Evolutionary conservation across 2,797 vertebrate genomes (phyloP).

Genomic region (Aeoliscus strigatus): DNA sequence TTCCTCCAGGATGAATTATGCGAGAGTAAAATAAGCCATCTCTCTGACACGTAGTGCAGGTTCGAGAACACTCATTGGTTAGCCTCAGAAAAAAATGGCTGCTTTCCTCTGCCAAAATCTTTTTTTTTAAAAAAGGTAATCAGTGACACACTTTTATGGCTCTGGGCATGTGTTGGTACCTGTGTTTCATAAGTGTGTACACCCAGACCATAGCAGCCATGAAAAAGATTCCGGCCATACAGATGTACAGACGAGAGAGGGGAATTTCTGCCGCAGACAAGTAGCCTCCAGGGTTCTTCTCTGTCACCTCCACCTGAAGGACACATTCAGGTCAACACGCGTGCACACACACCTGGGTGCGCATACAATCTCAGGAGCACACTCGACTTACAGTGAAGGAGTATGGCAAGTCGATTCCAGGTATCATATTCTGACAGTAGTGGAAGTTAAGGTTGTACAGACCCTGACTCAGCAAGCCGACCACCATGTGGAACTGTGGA

Average conservation of each 20-base stretch:
- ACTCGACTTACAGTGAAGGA: conserved; percentile 70
- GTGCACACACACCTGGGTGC: not conserved
- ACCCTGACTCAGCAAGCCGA: conserved; percentile 67
- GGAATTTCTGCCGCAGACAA: conserved; percentile 81
- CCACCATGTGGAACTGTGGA: conserved; percentile 70
- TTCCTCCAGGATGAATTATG: no score
- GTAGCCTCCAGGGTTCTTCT: conserved; percentile 74
- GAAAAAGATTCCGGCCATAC: conserved; percentile 80
- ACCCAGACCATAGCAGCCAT: conserved; percentile 77
- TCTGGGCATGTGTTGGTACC: conserved; percentile 58
- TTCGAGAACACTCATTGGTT: no score
- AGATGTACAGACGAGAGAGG: conserved; percentile 80
- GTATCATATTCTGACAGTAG: conserved; percentile 64
- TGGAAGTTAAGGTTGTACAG: conserved; percentile 83
- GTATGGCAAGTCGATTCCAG: conserved; percentile 40
- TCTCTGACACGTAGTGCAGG: no score
- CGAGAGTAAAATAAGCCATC: no score
- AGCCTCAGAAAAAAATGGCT: no score
- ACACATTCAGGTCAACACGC: not conserved
- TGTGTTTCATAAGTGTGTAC: conserved; percentile 80
- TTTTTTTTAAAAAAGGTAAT: no score
- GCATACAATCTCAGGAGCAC: not conserved
- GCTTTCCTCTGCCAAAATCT: no score
- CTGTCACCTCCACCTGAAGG: conserved; percentile 74
- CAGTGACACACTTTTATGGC: no score